A percentile compares a stretch with the other conserved stretches of the same genome.
These are phyloP conservation scores for Colletes latitarsis DNA, from an alignment of 1,140 invertebrate genomes.

Conservation along the genomic window DNA sequence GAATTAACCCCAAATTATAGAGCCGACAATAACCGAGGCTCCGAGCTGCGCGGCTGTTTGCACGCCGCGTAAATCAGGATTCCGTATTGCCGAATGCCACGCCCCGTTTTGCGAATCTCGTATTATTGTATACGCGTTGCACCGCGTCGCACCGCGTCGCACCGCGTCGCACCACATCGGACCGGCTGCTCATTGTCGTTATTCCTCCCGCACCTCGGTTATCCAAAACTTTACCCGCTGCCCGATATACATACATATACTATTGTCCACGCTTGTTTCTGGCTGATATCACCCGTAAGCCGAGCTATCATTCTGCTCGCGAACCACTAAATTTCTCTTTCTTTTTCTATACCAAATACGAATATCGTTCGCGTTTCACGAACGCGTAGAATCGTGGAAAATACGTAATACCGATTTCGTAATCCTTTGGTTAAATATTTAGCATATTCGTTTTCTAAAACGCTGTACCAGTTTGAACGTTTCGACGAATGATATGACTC, in stretches of 20 bases:
- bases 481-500: conserved; percentile 36
- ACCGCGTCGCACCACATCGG: no score
- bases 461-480: conserved; percentile 16
- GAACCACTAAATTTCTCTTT: no score
- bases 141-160: no score
- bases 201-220: not conserved
- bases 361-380: no score
- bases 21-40: conserved; percentile 76
- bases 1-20: conserved; percentile 81
- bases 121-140: conserved; percentile 23
- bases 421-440: not conserved
- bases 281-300: no score
- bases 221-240: conserved; percentile 18
- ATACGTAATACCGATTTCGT: not conserved
- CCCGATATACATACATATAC: not conserved
- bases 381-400: no score
- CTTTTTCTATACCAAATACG: no score
- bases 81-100: conserved; percentile 61
- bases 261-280: not conserved
- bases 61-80: conserved; percentile 76
- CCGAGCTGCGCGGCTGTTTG: conserved; percentile 66
- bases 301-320: not conserved
- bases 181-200: conserved; percentile 1
- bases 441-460: not conserved
- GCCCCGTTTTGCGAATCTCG: conserved; percentile 56